phyloP scores from a whole-genome alignment of 2,113 vertebrate species.

The Barnardius zonarius region DNA sequence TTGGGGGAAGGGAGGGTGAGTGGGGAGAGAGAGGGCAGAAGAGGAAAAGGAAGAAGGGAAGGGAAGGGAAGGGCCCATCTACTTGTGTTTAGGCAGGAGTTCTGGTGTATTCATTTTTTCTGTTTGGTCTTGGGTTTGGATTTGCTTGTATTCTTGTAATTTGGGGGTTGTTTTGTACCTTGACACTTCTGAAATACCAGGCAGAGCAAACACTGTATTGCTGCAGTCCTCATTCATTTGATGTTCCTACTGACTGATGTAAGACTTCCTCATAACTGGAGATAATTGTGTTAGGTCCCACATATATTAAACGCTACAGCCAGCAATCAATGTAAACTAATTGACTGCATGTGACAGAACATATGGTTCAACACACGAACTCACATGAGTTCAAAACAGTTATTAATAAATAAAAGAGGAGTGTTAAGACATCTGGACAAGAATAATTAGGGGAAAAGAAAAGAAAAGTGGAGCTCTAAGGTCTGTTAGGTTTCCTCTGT shows the following conservation, averaged over 20 bases:
- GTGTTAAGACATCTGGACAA: neutral
- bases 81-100: neutral
- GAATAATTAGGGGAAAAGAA: conserved; percentile 33
- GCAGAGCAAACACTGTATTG: neutral
- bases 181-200: neutral
- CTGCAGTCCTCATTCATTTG: neutral
- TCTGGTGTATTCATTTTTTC: neutral
- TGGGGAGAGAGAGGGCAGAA: too few species aligned
- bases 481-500: conserved; percentile 27
- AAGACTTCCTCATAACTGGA: neutral
- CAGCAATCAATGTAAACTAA: neutral
- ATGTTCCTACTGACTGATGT: neutral
- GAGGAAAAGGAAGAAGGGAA: too few species aligned
- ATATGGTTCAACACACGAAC: neutral
- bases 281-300: neutral
- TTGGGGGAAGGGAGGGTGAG: neutral
- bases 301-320: neutral
- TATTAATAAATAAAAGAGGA: neutral
- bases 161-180: neutral
- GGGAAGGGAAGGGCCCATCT: neutral
- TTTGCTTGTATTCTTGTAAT: neutral
- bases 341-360: neutral
- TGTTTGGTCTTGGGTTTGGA: neutral
- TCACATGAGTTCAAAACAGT: neutral
- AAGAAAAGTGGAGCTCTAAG: neutral